These are phyloP conservation scores for Cataglyphis altisquamis DNA, from an alignment of 2,888 invertebrate species.

Conservation along the genomic window DNA sequence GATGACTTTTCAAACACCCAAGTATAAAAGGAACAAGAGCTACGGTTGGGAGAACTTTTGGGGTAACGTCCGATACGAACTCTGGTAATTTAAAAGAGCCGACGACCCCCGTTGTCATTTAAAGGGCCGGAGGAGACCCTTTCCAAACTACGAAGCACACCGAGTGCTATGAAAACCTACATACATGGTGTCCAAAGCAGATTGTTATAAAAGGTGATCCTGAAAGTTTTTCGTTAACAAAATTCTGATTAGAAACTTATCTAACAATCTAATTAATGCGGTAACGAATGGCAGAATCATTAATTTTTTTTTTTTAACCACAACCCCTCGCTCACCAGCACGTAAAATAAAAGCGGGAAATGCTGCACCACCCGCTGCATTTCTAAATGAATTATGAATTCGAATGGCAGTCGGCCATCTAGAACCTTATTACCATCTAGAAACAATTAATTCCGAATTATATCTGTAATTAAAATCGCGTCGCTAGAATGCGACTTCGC, in stretches of 20 bases:
- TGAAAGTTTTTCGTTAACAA: neutral
- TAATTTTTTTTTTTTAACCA: neutral
- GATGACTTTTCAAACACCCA: slow-evolving; percentile 66
- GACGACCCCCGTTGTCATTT: slow-evolving; percentile 81
- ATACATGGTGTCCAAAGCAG: slow-evolving; percentile 54
- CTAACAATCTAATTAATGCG: neutral
- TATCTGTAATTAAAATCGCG: neutral
- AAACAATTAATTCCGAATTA: neutral
- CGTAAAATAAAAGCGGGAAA: neutral
- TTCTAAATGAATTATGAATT: slow-evolving; percentile 30
- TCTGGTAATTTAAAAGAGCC: slow-evolving; percentile 81
- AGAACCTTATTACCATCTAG: neutral
- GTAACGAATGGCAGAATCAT: neutral
- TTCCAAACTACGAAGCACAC: slow-evolving; percentile 52
- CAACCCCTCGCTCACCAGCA: no score
- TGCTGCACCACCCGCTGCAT: neutral
- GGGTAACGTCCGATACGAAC: slow-evolving; percentile 63
- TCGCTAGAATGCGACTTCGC: neutral
- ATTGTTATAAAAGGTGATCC: neutral
- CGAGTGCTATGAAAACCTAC: slow-evolving; percentile 33
- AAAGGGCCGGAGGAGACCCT: slow-evolving; percentile 87
- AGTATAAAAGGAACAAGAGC: slow-evolving; percentile 45
- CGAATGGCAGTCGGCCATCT: neutral
- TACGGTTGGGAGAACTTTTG: slow-evolving; percentile 43
- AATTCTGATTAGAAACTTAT: neutral